Conservation (phyloP, 2,888 invertebrate species). For the Caenorhabditis wallacei region DNA sequence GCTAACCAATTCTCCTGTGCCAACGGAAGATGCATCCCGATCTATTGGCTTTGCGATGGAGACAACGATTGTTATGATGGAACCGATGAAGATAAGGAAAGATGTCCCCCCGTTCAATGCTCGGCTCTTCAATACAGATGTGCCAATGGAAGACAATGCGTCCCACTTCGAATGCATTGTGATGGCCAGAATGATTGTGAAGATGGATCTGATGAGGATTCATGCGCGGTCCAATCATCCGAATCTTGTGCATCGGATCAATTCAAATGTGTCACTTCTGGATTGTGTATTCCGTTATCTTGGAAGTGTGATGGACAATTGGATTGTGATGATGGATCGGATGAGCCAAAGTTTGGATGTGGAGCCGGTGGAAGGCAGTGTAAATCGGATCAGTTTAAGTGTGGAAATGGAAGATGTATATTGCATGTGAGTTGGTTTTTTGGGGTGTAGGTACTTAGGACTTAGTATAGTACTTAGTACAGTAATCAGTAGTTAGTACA, state of each 20-base stretch:
- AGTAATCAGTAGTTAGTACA: too few species aligned
- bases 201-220: slow-evolving; percentile 87
- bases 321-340: slow-evolving; percentile 95
- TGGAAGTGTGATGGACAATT: slow-evolving; percentile 97
- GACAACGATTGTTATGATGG: slow-evolving; percentile 92
- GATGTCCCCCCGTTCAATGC: slow-evolving; percentile 86
- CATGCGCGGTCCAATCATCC: slow-evolving; percentile 70
- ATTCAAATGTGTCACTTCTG: slow-evolving; percentile 84
- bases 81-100: slow-evolving; percentile 91
- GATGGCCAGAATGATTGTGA: slow-evolving; percentile 98
- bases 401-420: slow-evolving; percentile 83
- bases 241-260: slow-evolving; percentile 80
- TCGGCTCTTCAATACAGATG: slow-evolving; percentile 86
- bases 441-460: too few species aligned
- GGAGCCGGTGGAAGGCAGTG: slow-evolving; percentile 72
- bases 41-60: slow-evolving; percentile 92
- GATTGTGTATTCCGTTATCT: slow-evolving; percentile 95
- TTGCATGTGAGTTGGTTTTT: slow-evolving; percentile 72
- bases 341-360: slow-evolving; percentile 86
- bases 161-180: slow-evolving; percentile 92
- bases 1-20: slow-evolving; percentile 93
- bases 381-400: slow-evolving; percentile 81
- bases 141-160: slow-evolving; percentile 92
- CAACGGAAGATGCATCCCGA: slow-evolving; percentile 94
- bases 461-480: too few species aligned